phyloP scores from a whole-genome alignment of 2,113 vertebrate genomes.

The Smithornis capensis region DNA sequence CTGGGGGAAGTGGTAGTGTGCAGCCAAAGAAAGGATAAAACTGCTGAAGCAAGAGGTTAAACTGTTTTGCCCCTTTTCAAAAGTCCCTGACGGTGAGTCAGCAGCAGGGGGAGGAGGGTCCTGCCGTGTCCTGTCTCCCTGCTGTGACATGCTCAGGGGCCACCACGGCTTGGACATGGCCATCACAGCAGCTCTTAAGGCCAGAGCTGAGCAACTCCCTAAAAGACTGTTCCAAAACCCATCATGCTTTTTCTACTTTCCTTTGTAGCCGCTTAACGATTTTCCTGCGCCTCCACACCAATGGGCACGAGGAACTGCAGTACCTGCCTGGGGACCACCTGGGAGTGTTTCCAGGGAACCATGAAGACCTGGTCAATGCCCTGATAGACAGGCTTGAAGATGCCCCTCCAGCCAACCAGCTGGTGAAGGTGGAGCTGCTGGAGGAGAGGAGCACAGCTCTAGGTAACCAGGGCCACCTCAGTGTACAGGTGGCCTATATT shows the following conservation, averaged over 20 bases:
- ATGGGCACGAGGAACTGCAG: slow-evolving; percentile 83
- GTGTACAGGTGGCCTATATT: fast-evolving
- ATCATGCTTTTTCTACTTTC: neutral
- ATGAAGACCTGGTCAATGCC: slow-evolving; percentile 88
- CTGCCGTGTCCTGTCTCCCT: neutral
- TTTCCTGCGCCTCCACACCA: slow-evolving; percentile 90
- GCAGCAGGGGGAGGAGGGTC: fast-evolving
- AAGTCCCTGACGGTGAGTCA: neutral
- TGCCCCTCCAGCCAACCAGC: slow-evolving; percentile 88
- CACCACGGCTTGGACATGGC: neutral
- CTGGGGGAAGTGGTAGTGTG: neutral
- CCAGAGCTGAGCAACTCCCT: fast-evolving
- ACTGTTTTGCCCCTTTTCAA: neutral
- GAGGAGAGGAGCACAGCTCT: slow-evolving; percentile 92
- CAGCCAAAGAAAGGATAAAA: neutral
- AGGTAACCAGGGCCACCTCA: slow-evolving; percentile 68
- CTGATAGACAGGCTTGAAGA: slow-evolving; percentile 93
- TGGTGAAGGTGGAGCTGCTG: slow-evolving; percentile 93
- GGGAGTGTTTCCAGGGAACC: slow-evolving; percentile 92
- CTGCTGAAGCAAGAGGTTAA: neutral
- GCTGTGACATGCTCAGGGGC: fast-evolving
- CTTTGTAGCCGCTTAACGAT: slow-evolving; percentile 88
- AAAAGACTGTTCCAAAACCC: neutral
- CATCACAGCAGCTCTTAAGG: neutral
- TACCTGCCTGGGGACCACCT: slow-evolving; percentile 95